These are phyloP conservation scores for Helostoma temminkii DNA, from an alignment of 2,797 vertebrate species.

Conservation along the genomic window DNA sequence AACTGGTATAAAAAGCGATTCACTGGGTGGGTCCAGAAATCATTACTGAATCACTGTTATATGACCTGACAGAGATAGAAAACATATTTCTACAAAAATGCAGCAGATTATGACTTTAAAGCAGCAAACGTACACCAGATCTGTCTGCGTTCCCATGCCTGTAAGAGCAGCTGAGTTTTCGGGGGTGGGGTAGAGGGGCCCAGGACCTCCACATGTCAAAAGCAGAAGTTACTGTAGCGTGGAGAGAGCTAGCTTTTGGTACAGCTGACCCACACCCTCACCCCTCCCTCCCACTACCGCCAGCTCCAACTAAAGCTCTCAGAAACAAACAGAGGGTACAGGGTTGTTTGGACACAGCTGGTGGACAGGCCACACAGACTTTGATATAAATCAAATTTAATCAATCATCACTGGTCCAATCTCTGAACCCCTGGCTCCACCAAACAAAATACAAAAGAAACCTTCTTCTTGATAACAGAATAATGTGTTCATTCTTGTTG, in stretches of 20 bases:
- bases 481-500: conserved; percentile 17
- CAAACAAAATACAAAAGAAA: conserved; percentile 30
- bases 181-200: conserved; percentile 55
- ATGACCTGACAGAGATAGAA: too few relatives aligned
- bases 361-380: conserved; percentile 50
- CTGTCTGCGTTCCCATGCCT: conserved; percentile 29
- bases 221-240: conserved; percentile 73
- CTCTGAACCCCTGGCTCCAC: conserved; percentile 2
- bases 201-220: conserved; percentile 59
- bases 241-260: conserved; percentile 41
- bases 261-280: conserved; percentile 55
- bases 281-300: conserved; percentile 9
- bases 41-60: conserved; percentile 1
- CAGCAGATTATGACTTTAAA: conserved; percentile 37
- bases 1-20: conserved; percentile 5
- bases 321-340: conserved; percentile 48
- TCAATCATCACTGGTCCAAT: conserved; percentile 19
- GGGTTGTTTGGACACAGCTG: conserved; percentile 73
- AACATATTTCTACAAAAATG: conserved; percentile 20
- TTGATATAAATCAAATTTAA: conserved; percentile 52
- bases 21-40: background rate
- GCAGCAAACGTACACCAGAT: conserved; percentile 28
- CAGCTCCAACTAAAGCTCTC: conserved; percentile 28
- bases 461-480: background rate
- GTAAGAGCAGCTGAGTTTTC: conserved; percentile 54